Percentiles rank a stretch among this genome's conserved stretches.
Evolutionary conservation across 2,113 vertebrate genomes (phyloP).

Genomic region (Myanophis thanlyinensis): DNA sequence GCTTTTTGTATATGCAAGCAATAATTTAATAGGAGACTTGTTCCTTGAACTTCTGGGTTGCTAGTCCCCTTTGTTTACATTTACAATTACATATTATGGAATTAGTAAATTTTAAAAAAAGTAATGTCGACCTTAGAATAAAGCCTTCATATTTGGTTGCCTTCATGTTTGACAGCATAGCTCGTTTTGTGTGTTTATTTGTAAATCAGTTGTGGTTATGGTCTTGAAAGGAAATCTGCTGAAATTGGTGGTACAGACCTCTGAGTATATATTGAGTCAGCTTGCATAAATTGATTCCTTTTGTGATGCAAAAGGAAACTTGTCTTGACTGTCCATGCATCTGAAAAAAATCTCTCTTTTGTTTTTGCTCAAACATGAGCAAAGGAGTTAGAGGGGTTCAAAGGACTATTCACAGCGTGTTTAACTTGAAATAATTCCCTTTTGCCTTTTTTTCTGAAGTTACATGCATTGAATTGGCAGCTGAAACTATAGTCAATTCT

Average conservation of each 20-base stretch:
- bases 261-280: not conserved
- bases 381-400: not conserved
- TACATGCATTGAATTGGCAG: not conserved
- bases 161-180: not conserved
- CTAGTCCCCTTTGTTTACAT: not conserved
- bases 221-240: not conserved
- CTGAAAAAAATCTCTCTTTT: not conserved
- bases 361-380: not conserved
- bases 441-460: no score
- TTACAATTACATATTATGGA: not conserved
- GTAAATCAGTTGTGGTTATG: not conserved
- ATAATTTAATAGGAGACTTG: not conserved
- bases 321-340: not conserved
- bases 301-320: not conserved
- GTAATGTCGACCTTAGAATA: not conserved
- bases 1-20: constrained; percentile 18
- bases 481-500: not conserved
- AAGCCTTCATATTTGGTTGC: not conserved
- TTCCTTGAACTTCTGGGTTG: not conserved
- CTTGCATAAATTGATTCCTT: not conserved
- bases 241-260: not conserved
- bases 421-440: not conserved
- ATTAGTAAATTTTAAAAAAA: not conserved
- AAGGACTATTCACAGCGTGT: not conserved
- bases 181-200: not conserved